These are phyloP conservation scores for Catocala fraxini DNA, from an alignment of 2,888 invertebrate genomes.

Conservation along the genomic window DNA sequence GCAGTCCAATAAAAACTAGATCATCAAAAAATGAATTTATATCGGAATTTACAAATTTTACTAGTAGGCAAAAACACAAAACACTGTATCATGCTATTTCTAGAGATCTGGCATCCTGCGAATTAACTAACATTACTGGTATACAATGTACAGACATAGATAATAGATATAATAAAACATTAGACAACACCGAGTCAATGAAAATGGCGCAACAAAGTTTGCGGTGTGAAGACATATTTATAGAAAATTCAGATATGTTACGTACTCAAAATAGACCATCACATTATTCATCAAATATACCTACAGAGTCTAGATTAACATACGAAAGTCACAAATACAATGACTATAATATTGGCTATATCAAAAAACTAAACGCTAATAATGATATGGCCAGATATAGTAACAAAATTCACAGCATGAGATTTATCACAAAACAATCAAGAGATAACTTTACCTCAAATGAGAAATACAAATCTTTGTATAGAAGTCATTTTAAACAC, in stretches of 20 bases:
- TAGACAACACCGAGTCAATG: not conserved
- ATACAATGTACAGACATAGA: not conserved
- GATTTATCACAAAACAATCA: conserved; percentile 60
- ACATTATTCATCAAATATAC: not conserved
- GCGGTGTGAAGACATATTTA: conserved; percentile 9
- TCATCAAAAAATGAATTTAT: conserved; percentile 5
- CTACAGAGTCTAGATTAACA: conserved; percentile 47
- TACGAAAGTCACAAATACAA: conserved; percentile 64
- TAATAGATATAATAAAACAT: not conserved
- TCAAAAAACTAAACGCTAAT: not conserved
- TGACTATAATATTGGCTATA: conserved; percentile 5
- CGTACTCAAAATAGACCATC: conserved; percentile 12
- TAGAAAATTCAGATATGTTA: conserved; percentile 1
- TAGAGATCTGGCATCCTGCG: not conserved
- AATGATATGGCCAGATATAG: not conserved
- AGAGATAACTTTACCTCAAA: conserved; percentile 56
- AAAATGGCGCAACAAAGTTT: conserved; percentile 1
- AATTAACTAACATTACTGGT: not conserved
- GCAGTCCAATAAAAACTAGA: not conserved
- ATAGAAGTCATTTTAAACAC: conserved; percentile 19
- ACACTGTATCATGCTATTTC: not conserved
- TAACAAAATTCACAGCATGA: conserved; percentile 28
- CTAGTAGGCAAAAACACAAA: not conserved
- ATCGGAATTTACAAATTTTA: conserved; percentile 9
- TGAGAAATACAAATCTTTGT: conserved; percentile 21